Evolutionary conservation across 2,888 invertebrate genomes (phyloP), one percentile per base, ranked within the genome.

Genomic region (Cosmopolites sordidus): DNA sequence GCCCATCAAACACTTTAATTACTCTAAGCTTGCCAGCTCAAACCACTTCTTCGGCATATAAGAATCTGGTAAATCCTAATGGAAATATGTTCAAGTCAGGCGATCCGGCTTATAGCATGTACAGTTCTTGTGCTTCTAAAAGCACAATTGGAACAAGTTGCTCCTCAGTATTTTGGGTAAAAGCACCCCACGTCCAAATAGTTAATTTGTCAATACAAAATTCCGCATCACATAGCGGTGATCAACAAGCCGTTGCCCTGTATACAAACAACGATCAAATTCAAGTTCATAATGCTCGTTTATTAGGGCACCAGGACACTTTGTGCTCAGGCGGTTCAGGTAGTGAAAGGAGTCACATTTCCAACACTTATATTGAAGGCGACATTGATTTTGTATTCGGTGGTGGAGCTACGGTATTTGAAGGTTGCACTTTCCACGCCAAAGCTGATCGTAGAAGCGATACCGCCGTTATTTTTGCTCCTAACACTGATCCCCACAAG

Each of bases 311-410:
- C 43, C 53, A 53, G 29, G 53, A 53, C 40, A 53, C 53, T 8
- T 30, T 48, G 5, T 53, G 33, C n/a, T 15, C 47, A 27, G 40
- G 43, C 11, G 45, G 45, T 9, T 30, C 27, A 9, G 43, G 5
- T 12, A 18, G 15, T 6, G 16, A 38, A 40, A 53, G 44, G 30
- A 48, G 29, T 44, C 18, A 40, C 30, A 11, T 43, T 15, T 43
- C 43, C n/a, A 16, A 48, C 15, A 40, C 48, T 5, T 53, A 48
- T 16, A 44, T 53, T 11, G 48, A 43, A 18, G 53, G 53, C 3
- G 53, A 53, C 16, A 40, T 48, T 16, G 53, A 53, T 38, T 53
- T 53, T 43, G 44, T 48, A 14, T 53, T 53, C 18, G 53, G 53
- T 44, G 48, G 40, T 6, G 53, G 48, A 15, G 29, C 53, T 6